Percentiles rank a stretch among this genome's conserved stretches.
Evolutionary conservation across 1,140 invertebrate species (phyloP).

Genomic region (Scaptomyza pallida): DNA sequence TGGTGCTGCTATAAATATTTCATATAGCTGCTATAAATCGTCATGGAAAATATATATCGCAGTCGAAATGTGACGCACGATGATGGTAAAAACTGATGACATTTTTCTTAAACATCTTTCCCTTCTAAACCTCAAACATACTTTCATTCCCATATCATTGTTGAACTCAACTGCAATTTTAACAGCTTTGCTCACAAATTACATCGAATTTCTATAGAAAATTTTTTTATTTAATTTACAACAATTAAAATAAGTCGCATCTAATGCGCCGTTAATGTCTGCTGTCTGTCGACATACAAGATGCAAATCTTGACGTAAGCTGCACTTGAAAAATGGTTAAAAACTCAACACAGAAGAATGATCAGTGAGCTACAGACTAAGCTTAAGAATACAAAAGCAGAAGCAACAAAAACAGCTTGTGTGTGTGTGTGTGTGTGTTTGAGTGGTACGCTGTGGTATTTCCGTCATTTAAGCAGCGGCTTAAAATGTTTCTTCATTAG

Average conservation of each 20-base stretch:
- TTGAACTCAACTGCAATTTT: too few species aligned
- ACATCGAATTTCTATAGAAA: constrained; percentile 53
- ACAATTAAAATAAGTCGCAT: constrained; percentile 74
- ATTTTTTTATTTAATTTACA: constrained; percentile 70
- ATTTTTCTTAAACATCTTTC: too few species aligned
- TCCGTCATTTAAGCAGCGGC: constrained; percentile 76
- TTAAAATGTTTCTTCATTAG: constrained; percentile 82
- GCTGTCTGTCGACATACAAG: constrained; percentile 50
- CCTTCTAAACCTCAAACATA: too few species aligned
- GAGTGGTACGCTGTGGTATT: constrained; percentile 58
- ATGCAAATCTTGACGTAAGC: constrained; percentile 56
- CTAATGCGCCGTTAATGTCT: constrained; percentile 70
- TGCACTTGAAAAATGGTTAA: constrained; percentile 77
- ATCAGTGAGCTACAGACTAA: constrained; percentile 32
- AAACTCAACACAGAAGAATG: constrained; percentile 66
- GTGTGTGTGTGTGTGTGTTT: neutral
- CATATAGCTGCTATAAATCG: constrained; percentile 60
- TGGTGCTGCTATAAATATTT: constrained; percentile 56
- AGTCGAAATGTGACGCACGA: constrained; percentile 32
- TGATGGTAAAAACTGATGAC: too few species aligned
- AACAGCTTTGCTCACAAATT: too few species aligned
- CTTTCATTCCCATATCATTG: too few species aligned
- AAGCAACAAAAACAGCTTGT: neutral
- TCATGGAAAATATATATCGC: neutral
- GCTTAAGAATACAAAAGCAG: constrained; percentile 15